Base-by-base conservation (phyloP, 2,113 vertebrate species). In the Tachycineta bicolor region DNA sequence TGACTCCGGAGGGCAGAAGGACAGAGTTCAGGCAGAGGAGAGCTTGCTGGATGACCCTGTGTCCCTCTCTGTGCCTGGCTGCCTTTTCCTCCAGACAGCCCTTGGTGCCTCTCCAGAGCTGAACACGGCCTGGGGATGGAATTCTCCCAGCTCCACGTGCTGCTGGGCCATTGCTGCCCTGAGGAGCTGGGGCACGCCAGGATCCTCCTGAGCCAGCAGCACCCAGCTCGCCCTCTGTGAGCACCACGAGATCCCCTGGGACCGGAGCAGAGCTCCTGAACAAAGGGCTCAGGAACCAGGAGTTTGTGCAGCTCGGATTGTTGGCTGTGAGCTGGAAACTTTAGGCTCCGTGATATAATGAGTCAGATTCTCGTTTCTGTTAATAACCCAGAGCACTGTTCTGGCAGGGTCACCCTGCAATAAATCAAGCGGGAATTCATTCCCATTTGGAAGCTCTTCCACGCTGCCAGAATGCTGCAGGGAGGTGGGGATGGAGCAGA, bases 331-430 rank as follows among this genome's bases (percentile, higher is more conserved):
- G 87, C 62, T 74, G 68, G 87, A 83, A 96, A 86, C 60, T n/a
- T 85, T 33, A 93, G 64, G 56, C 56, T 70, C 68, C 14, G 34
- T 7, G 85, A 93, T 93, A 88, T 81, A 93, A 94, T 67, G 87
- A 97, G 87, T 94, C 95, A 95, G 92, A 95, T 90, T 91, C 93
- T 95, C 82, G 52, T 91, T 87, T 63, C 90, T 96, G 87, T 56
- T 96, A 94, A 96, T 96, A 93, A 96, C 79, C 83, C 91, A 44
- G 83, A 92, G 94, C 93, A 94, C 94, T 93, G 90, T 88, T 94
- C 90, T 96, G 95, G 93, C 92, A 93, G 70, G 18, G 63, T 18
- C 46, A 44, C 46, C 55, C 17, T 73, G 90, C 82, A 41, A 78
- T 95, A 92, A 96, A 94, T 94, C 84, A 93, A 65, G 49, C 0